Percentiles rank a stretch among this genome's conserved stretches.
phyloP scores from a whole-genome alignment of 2,888 invertebrate genomes.

The Parapristionchus giblindavisi region DNA sequence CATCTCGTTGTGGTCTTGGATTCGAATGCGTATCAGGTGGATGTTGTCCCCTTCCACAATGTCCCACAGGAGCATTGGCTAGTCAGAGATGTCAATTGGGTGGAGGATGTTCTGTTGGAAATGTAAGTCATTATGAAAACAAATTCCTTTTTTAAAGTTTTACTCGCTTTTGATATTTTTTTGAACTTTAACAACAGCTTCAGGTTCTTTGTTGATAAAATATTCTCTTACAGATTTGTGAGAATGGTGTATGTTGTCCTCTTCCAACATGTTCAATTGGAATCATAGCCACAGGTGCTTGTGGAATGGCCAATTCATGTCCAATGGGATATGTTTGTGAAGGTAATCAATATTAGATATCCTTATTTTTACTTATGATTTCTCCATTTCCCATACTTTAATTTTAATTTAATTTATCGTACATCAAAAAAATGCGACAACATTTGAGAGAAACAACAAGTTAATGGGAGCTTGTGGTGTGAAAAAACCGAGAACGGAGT shows the following conservation, averaged over 20 bases:
- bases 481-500: too few species aligned
- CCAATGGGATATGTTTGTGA: constrained; percentile 65
- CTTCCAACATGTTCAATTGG: constrained; percentile 62
- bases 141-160: neutral
- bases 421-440: too few species aligned
- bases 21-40: constrained; percentile 49
- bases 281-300: constrained; percentile 58
- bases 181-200: neutral
- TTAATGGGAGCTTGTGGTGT: too few species aligned
- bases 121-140: constrained; percentile 41
- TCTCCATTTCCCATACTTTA: neutral
- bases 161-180: neutral
- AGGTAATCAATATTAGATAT: constrained; percentile 39
- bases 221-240: constrained; percentile 55
- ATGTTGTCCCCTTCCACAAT: constrained; percentile 59
- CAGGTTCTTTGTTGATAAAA: neutral
- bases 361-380: neutral
- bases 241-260: constrained; percentile 65
- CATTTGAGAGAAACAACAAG: too few species aligned
- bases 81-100: constrained; percentile 47
- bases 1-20: neutral
- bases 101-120: constrained; percentile 53
- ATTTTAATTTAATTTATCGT: too few species aligned
- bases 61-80: constrained; percentile 51
- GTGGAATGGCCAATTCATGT: constrained; percentile 64